These are phyloP conservation scores for Eubucco bourcierii DNA, from an alignment of 2,113 vertebrate genomes.

Conservation along the genomic window DNA sequence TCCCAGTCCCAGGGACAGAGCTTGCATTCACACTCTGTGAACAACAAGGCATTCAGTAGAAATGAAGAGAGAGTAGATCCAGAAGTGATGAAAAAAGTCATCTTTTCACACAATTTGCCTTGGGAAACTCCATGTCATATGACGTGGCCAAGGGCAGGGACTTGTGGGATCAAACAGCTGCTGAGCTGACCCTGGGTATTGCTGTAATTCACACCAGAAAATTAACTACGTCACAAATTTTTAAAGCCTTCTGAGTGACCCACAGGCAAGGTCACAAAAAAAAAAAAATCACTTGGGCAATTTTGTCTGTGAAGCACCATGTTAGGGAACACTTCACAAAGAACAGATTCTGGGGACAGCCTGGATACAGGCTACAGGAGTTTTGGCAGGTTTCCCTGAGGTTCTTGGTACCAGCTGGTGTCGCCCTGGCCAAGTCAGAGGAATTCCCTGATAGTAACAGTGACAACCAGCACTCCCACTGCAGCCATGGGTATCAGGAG, in stretches of 20 bases:
- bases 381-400: not conserved
- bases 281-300: not conserved
- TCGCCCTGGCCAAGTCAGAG: not conserved
- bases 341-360: not conserved
- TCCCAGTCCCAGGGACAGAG: not conserved
- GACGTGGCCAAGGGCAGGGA: not conserved
- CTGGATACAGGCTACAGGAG: not conserved
- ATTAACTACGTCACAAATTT: not conserved
- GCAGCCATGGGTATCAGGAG: not conserved
- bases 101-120: conserved; percentile 29
- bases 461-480: not conserved
- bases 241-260: not conserved
- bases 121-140: not conserved
- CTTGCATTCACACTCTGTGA: not conserved
- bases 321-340: not conserved
- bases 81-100: not conserved
- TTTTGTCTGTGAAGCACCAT: not conserved
- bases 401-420: not conserved
- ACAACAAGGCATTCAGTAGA: conserved; percentile 26
- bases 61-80: conserved; percentile 12
- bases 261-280: not conserved
- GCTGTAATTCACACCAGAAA: not conserved
- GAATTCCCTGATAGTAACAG: not conserved
- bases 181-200: not conserved
- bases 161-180: not conserved